Percentiles rank a stretch among this genome's conserved stretches.
Conservation (phyloP, 2,888 invertebrate genomes). For the Rhagonycha lutea region DNA sequence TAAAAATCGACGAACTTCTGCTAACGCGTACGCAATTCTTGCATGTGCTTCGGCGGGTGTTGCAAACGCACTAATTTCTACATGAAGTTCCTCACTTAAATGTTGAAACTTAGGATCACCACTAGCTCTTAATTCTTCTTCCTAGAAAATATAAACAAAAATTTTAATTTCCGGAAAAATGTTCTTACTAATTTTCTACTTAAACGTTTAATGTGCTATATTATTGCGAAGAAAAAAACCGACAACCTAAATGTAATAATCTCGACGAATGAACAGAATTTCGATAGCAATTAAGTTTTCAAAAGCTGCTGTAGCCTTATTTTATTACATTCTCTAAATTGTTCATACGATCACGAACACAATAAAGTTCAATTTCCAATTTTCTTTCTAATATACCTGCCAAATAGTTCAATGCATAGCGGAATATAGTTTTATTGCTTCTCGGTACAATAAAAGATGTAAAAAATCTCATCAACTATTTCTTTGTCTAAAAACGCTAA, state of each 20-base stretch:
- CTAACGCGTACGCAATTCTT: slow-evolving; percentile 79
- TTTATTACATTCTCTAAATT: slow-evolving; percentile 1
- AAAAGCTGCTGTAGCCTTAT: slow-evolving; percentile 1
- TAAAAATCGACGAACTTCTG: slow-evolving; percentile 78
- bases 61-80: slow-evolving; percentile 89
- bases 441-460: not conserved
- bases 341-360: slow-evolving; percentile 2
- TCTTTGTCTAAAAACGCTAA: not conserved
- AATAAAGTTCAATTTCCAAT: slow-evolving; percentile 1
- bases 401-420: not conserved
- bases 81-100: slow-evolving; percentile 88
- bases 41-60: slow-evolving; percentile 90
- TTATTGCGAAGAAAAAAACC: not conserved
- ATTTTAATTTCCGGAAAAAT: not conserved
- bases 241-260: not conserved
- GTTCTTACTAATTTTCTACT: no score
- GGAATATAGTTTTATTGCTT: not conserved
- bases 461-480: not conserved
- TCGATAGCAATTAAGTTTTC: not conserved
- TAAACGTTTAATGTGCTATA: not conserved
- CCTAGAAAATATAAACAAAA: slow-evolving; percentile 59
- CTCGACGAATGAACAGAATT: not conserved
- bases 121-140: slow-evolving; percentile 87
- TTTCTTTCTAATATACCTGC: slow-evolving; percentile 4
- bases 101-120: slow-evolving; percentile 94